Evolutionary conservation across 2,888 invertebrate species (phyloP).

Genomic region (Tiphia femorata): DNA sequence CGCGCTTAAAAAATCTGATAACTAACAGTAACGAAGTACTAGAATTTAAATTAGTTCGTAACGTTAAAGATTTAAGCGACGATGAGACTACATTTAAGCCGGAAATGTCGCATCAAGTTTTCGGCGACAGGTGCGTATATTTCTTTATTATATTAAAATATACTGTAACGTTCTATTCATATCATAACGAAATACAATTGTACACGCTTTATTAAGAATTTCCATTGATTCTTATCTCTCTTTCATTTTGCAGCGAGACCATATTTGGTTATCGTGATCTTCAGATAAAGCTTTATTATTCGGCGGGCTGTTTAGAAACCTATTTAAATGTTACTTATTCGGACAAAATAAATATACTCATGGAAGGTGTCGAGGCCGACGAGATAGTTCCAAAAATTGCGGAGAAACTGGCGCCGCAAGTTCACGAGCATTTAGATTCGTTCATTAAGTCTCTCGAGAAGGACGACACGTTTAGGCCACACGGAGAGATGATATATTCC

Average conservation of each 20-base stretch:
- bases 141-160: slow-evolving; percentile 1
- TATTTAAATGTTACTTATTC: slow-evolving; percentile 83
- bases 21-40: slow-evolving; percentile 70
- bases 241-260: slow-evolving; percentile 76
- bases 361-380: slow-evolving; percentile 78
- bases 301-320: slow-evolving; percentile 84
- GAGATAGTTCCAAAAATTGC: slow-evolving; percentile 79
- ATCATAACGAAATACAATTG: not conserved
- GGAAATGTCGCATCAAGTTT: slow-evolving; percentile 93
- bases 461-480: slow-evolving; percentile 83
- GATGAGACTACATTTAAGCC: slow-evolving; percentile 79
- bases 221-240: slow-evolving; percentile 28
- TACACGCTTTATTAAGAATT: slow-evolving; percentile 2
- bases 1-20: slow-evolving; percentile 65
- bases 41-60: slow-evolving; percentile 73
- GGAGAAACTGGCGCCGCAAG: slow-evolving; percentile 79
- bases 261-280: slow-evolving; percentile 95
- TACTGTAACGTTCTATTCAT: not conserved
- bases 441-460: slow-evolving; percentile 79
- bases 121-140: slow-evolving; percentile 79
- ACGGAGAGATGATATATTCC: slow-evolving; percentile 77
- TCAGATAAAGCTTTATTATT: slow-evolving; percentile 82
- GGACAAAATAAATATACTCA: slow-evolving; percentile 75
- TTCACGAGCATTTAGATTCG: slow-evolving; percentile 79
- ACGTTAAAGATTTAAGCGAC: slow-evolving; percentile 76